phyloP scores from a whole-genome alignment of 2,888 invertebrate species.

The Leistus spinibarbis region DNA sequence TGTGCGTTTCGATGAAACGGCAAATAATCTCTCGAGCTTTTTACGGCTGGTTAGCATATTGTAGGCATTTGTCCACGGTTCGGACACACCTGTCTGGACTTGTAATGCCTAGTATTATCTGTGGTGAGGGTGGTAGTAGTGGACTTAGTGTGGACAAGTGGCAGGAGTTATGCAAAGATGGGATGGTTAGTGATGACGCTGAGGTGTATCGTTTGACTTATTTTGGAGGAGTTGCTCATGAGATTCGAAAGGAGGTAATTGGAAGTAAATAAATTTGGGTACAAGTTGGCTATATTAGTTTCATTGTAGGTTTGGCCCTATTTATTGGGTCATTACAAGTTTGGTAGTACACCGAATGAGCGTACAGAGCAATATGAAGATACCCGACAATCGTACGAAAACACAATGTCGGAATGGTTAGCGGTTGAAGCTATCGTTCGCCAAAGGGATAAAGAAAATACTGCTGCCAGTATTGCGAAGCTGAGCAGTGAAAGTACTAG shows the following conservation, averaged over 20 bases:
- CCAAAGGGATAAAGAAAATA: slow-evolving; percentile 80
- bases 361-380: slow-evolving; percentile 68
- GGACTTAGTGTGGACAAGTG: slow-evolving; percentile 81
- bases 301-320: slow-evolving; percentile 77
- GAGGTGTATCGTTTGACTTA: slow-evolving; percentile 86
- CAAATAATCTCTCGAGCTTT: slow-evolving; percentile 95
- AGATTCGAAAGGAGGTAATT: slow-evolving; percentile 69
- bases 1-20: slow-evolving; percentile 93
- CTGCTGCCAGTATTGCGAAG: slow-evolving; percentile 84
- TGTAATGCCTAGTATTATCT: slow-evolving; percentile 76
- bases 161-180: slow-evolving; percentile 69
- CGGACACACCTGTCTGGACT: slow-evolving; percentile 90
- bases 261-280: background rate
- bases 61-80: slow-evolving; percentile 90
- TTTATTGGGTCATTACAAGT: slow-evolving; percentile 83
- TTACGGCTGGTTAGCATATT: slow-evolving; percentile 96
- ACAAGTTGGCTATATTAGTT: slow-evolving; percentile 41
- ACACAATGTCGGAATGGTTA: slow-evolving; percentile 93
- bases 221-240: slow-evolving; percentile 83
- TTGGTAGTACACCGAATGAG: slow-evolving; percentile 72
- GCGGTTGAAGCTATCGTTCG: slow-evolving; percentile 92
- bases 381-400: slow-evolving; percentile 78
- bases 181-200: slow-evolving; percentile 65
- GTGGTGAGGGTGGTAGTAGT: slow-evolving; percentile 66
- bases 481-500: slow-evolving; percentile 77